Evolutionary conservation across 2,113 vertebrate genomes (phyloP), one percentile per base, ranked within the genome.

Genomic region (Rallus limicola): DNA sequence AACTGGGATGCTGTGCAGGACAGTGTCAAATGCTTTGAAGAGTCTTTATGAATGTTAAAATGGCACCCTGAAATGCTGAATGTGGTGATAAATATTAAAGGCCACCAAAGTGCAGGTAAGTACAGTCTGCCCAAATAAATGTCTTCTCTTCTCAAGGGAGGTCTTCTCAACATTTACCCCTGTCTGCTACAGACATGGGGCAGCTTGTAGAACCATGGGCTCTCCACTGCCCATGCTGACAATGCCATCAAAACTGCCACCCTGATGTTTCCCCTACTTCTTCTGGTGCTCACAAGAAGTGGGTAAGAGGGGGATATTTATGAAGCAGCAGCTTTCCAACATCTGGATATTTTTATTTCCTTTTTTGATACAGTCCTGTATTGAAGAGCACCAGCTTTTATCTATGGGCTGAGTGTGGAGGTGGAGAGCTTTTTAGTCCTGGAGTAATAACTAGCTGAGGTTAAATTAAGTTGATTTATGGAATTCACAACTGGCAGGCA

Each of bases 81-180:
- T 33, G 25, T 0, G 0, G 11, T 34, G 8, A n/a, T 5, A n/a
- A 40, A 5, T 11, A 28, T 15, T 53, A 56, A 77, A 77, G 19
- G 36, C 29, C 64, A 52, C 10, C 9, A 81, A 84, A 81, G 18
- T 28, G 10, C 31, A 70, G 17, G 7, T 1, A 1, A 12, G 7
- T 23, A 13, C 8, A 44, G 14, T 12, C 26, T 81, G 33, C 15
- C 9, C 29, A 44, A 34, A 23, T 8, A 72, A 74, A 55, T 9
- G 6, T 1, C 17, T 74, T 71, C 5, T 5, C 29, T 82, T 46
- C 17, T 64, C 28, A 58, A 40, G 5, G 4, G 14, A 94, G 14
- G 11, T 13, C 0, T 53, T 53, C 52, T 53, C 52, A 53, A 0
- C 20, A 3, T 65, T 29, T 58, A 26, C 4, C 3, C 6, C 14